Percentiles rank a stretch among this genome's conserved stretches.
phyloP scores from a whole-genome alignment of 2,888 invertebrate genomes.

The Caenorhabditis sp. region DNA sequence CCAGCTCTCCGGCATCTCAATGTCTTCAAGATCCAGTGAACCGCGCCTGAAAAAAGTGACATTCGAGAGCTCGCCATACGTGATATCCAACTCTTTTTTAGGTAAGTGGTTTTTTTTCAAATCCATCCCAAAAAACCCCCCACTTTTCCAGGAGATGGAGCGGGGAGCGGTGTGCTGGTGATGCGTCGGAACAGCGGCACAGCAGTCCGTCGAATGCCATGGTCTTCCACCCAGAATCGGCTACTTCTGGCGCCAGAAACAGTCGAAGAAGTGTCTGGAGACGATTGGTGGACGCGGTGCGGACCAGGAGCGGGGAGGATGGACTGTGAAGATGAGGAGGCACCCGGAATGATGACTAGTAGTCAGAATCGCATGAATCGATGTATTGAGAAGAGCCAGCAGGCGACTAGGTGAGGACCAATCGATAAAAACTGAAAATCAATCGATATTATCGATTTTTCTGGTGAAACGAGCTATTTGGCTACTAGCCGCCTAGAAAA shows the following conservation, averaged over 20 bases:
- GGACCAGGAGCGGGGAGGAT: slow-evolving; percentile 13
- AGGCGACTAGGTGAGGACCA: slow-evolving; percentile 4
- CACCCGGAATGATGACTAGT: too few species aligned
- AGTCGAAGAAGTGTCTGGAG: slow-evolving; percentile 56
- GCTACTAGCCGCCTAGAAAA: too few species aligned
- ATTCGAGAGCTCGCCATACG: slow-evolving; percentile 60
- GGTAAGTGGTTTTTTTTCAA: slow-evolving; percentile 27
- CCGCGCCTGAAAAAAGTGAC: slow-evolving; percentile 62
- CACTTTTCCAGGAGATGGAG: slow-evolving; percentile 61
- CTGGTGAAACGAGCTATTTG: too few species aligned
- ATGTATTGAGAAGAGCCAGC: slow-evolving; percentile 29
- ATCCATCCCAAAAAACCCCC: not conserved
- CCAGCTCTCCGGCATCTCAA: slow-evolving; percentile 42
- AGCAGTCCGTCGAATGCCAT: slow-evolving; percentile 45
- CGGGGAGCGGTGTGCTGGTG: slow-evolving; percentile 56
- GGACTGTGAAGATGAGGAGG: slow-evolving; percentile 21
- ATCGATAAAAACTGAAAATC: too few species aligned
- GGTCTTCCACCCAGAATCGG: too few species aligned
- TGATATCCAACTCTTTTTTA: slow-evolving; percentile 67
- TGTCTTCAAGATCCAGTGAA: slow-evolving; percentile 51
- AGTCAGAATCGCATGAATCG: slow-evolving; percentile 54
- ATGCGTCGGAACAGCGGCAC: slow-evolving; percentile 67
- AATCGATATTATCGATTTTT: too few species aligned
- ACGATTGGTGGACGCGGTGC: slow-evolving; percentile 60
- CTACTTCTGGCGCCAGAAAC: too few species aligned